Evolutionary conservation across 1,140 invertebrate genomes (phyloP).

Genomic region (Solenopsis invicta): DNA sequence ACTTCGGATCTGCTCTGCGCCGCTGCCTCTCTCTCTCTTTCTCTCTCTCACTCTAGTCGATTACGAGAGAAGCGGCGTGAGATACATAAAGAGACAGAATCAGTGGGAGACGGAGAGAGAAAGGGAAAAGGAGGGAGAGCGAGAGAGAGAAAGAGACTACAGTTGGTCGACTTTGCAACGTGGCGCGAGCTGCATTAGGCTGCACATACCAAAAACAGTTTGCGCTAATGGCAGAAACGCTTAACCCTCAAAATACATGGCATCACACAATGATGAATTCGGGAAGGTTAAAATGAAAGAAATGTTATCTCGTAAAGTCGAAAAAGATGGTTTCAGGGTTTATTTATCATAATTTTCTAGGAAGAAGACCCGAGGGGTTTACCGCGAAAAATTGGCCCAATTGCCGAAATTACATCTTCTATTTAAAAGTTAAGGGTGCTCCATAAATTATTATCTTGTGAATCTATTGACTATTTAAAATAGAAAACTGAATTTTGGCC

Average conservation of each 20-base stretch:
- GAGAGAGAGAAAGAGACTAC: conserved; percentile 42
- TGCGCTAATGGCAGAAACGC: not conserved
- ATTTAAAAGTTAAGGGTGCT: too few species aligned
- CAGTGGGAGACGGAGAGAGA: not conserved
- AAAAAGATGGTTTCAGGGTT: not conserved
- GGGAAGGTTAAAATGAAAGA: not conserved
- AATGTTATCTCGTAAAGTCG: conserved; percentile 8
- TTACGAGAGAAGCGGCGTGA: conserved; percentile 25
- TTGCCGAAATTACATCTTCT: too few species aligned
- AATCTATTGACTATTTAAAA: too few species aligned
- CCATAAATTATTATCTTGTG: too few species aligned
- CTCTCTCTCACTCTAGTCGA: conserved; percentile 24
- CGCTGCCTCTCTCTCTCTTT: conserved; percentile 51
- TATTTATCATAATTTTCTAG: not conserved
- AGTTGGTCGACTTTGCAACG: conserved; percentile 62
- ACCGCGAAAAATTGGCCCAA: too few species aligned
- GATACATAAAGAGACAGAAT: conserved; percentile 41
- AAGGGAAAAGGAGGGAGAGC: conserved; percentile 9
- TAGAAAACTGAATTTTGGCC: too few species aligned
- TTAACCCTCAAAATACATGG: not conserved
- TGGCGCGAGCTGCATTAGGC: conserved; percentile 69
- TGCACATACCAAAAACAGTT: conserved; percentile 48
- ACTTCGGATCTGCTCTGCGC: conserved; percentile 52
- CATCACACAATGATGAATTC: not conserved
- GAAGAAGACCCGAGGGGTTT: not conserved